Base-by-base conservation (phyloP, 2,797 vertebrate species). In the Pipistrellus pipistrellus region DNA sequence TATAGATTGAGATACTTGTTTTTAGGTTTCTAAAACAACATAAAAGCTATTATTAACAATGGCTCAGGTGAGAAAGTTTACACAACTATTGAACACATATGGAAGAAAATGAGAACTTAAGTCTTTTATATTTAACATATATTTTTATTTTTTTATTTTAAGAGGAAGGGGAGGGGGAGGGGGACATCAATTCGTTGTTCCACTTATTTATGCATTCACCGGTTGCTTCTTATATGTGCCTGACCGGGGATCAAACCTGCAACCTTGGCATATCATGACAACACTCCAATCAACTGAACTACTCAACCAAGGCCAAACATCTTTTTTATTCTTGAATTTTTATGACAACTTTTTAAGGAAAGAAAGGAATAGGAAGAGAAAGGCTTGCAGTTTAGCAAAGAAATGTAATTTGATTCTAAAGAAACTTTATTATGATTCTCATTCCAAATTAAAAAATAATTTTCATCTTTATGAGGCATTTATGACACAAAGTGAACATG, bases 401-500 rank as follows among this genome's bases (percentile, higher is more conserved):
- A 84, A 80, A 66, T 44, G 27, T 46, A 92, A 66, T 91, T 81
- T 89, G 93, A 93, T 66, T 82, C 59, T 90, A 80, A 85, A 95
- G 82, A 85, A n/a, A 57, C 27, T 68, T 91, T 59, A 66, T 59
- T 46, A n/a, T 9, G 46, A 93, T 38, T 88, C 64, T 85, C 86
- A 72, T 14, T 93, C 38, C 85, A 88, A 75, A 88, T 75, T 92
- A 41, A 69, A 95, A 94, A 95, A 85, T 92, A 48, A 92, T 85
- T 93, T 96, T 66, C 88, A 91, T 55, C 75, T 69, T 81, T 68
- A 69, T 41, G 78, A 44, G 21, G 83, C 35, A 46, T 32, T 80
- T 92, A 38, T 83, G 64, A 91, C 18, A 32, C 32, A 30, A 48
- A 44, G 69, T 3, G 8, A 69, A 76, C 1, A 18, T 30, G 48